A percentile compares a stretch with the other conserved stretches of the same genome.
Evolutionary conservation across 2,797 vertebrate genomes (phyloP).

Genomic region (Silurus lanzhouensis): DNA sequence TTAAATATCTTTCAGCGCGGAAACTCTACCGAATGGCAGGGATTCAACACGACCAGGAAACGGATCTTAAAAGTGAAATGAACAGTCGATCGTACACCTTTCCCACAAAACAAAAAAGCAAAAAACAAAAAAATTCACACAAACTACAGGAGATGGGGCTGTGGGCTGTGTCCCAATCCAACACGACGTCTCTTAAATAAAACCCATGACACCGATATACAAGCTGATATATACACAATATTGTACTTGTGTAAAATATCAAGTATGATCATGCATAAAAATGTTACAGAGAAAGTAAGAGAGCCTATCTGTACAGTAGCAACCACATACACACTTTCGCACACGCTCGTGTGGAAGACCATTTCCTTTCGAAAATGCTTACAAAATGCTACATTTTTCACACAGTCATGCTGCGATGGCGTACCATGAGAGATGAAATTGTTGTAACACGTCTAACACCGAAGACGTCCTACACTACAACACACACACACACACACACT

Average conservation of each 20-base stretch:
- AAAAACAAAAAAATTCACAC: neutral
- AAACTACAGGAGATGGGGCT: neutral
- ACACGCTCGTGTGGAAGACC: conserved; percentile 6
- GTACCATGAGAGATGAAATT: neutral
- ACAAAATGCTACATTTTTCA: conserved; percentile 15
- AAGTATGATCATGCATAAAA: conserved; percentile 60
- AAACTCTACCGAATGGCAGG: neutral
- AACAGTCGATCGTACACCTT: neutral
- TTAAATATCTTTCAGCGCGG: neutral
- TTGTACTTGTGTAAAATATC: conserved; percentile 50
- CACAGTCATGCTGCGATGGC: neutral
- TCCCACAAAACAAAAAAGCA: neutral
- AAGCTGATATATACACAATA: conserved; percentile 16
- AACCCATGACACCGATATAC: neutral
- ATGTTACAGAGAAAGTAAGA: neutral
- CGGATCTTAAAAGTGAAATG: neutral
- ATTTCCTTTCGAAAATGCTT: conserved; percentile 7
- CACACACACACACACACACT: neutral
- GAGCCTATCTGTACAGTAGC: conserved; percentile 41
- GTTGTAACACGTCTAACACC: neutral
- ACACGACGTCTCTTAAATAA: neutral
- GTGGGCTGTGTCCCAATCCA: neutral
- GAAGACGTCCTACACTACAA: too few species aligned
- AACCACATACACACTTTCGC: neutral
- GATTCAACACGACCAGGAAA: neutral